A percentile compares a stretch with the other conserved stretches of the same genome.
Conservation (phyloP, 2,888 invertebrate genomes). For the Diarsia rubi region DNA sequence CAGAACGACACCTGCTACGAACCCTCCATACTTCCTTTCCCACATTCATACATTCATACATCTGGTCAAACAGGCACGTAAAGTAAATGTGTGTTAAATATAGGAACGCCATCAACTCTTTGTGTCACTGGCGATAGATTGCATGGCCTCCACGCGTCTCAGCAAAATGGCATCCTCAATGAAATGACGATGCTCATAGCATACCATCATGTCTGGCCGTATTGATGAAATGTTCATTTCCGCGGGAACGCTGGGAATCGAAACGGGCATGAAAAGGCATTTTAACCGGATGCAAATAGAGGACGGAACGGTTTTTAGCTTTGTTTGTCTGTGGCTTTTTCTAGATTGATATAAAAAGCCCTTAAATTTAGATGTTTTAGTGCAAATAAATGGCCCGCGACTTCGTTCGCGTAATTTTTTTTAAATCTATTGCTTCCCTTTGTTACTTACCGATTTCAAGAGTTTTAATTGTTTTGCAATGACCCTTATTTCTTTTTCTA, state of each 20-base stretch:
- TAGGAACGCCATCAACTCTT: not conserved
- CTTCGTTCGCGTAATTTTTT: too few species aligned
- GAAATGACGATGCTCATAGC: conserved; percentile 33
- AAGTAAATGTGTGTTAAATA: not conserved
- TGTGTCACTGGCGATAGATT: conserved; percentile 24
- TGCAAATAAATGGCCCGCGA: too few species aligned
- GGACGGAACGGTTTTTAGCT: not conserved
- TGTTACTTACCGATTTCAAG: too few species aligned
- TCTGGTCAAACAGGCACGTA: too few species aligned
- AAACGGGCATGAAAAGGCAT: conserved; percentile 4
- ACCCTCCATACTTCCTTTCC: too few species aligned
- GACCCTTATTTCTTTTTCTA: too few species aligned
- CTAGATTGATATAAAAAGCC: not conserved
- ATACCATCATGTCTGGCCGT: conserved; percentile 45
- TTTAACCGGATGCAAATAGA: not conserved
- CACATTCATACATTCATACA: too few species aligned
- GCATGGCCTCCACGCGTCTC: conserved; percentile 40
- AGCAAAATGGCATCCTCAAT: conserved; percentile 29
- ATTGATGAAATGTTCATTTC: conserved; percentile 47
- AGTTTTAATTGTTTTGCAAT: too few species aligned
- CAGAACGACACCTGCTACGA: too few species aligned
- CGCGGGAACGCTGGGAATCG: conserved; percentile 3
- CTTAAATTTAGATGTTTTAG: not conserved
- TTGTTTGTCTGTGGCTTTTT: not conserved
- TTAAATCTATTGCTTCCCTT: too few species aligned